Percentiles rank a stretch among this genome's conserved stretches.
Evolutionary conservation across 2,797 vertebrate genomes (phyloP).

Genomic region (Coracias cyanogaster): DNA sequence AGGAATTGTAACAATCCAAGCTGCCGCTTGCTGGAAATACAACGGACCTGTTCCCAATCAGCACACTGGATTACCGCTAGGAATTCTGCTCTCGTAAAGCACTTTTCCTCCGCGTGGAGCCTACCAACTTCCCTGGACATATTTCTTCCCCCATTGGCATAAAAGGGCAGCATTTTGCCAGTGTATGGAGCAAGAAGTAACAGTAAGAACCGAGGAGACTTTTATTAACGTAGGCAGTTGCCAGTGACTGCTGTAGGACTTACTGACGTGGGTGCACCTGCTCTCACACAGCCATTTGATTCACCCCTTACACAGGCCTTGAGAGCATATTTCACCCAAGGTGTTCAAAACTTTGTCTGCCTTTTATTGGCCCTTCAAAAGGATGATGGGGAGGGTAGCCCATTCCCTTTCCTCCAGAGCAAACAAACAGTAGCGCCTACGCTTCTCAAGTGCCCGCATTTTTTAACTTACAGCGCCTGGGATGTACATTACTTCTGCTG

Average conservation of each 20-base stretch:
- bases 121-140: background rate
- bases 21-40: slow-evolving; percentile 58
- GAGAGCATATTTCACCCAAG: background rate
- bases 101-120: background rate
- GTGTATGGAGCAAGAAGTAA: background rate
- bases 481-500: background rate
- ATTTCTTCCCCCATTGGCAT: background rate
- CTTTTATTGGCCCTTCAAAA: background rate
- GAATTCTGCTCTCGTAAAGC: background rate
- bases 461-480: background rate
- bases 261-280: background rate
- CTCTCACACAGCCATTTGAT: background rate
- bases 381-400: background rate
- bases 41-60: slow-evolving; percentile 44
- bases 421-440: background rate
- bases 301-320: background rate
- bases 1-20: slow-evolving; percentile 52
- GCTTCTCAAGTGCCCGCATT: background rate
- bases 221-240: background rate
- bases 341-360: background rate
- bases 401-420: background rate
- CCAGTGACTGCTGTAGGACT: background rate
- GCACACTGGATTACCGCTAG: slow-evolving; percentile 8
- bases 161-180: background rate
- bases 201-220: background rate